Base-by-base conservation (phyloP, 2,113 vertebrate genomes). In the Periophthalmodon schlosseri region DNA sequence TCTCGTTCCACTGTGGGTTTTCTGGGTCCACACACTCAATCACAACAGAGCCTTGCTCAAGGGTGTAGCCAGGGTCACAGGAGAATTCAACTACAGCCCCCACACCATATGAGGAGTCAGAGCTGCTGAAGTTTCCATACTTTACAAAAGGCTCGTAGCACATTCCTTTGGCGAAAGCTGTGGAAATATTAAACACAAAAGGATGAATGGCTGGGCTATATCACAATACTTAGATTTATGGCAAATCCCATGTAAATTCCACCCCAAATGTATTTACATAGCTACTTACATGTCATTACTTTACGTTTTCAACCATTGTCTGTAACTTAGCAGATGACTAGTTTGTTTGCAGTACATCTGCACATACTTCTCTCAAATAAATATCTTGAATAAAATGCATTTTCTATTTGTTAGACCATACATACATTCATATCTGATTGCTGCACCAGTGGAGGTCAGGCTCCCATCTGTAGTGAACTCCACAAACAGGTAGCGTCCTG, bases 61-160 rank as follows among this genome's bases (percentile, higher is more conserved):
- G 86, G 0, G 97, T 99, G 88, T 99, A 99, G 68, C 98, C 98
- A 0, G 97, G 94, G 83, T 98, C 94, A 0, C 98, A 99, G 69
- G 95, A 95, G 90, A 99, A 99, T 91, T 98, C 97, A 84, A 97
- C 97, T 0, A 96, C 95, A 6, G 97, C 92, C 1, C 97, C 97
- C 87, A 98, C 89, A 0, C 91, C 80, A 70, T 96, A 97, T 28
- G 91, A 89, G 8, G 93, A 88, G 66, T 98, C 94, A 0, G 95
- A 97, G 91, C 95, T 93, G 78, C 95, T 99, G 94, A 97, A 99
- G 93, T 99, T 99, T 57, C 98, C 98, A 0, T 99, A 96, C 90
- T 99, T 98, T 83, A 99, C 95, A 0, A 95, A 99, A 18, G 98
- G 98, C 93, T 99, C 96, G 0, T 98, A 99, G 88, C 98, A 99